Conservation (phyloP, 2,113 vertebrate genomes). For the Nyctereutes procyonoides region DNA sequence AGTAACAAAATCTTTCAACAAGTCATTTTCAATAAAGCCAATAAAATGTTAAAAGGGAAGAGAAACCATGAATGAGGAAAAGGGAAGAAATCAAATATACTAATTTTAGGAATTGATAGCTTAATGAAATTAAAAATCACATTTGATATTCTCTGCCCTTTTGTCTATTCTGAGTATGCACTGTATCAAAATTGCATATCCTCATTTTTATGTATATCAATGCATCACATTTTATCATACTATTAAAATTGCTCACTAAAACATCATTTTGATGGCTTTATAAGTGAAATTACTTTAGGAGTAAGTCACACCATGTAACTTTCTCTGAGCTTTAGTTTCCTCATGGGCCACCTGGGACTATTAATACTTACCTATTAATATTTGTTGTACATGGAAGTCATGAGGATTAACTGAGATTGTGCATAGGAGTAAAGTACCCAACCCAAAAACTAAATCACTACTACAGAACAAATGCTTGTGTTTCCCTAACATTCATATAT, state of each 20-base stretch:
- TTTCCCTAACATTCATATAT: neutral
- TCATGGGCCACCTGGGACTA: neutral
- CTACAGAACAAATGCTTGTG: neutral
- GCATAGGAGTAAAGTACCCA: neutral
- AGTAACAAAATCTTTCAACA: neutral
- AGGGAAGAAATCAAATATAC: neutral
- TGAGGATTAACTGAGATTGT: neutral
- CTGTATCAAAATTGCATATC: neutral
- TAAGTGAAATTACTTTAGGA: neutral
- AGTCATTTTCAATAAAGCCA: neutral
- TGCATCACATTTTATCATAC: neutral
- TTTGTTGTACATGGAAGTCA: neutral
- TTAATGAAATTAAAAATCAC: neutral
- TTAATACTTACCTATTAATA: neutral
- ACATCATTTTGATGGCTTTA: neutral
- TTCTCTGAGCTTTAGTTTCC: neutral
- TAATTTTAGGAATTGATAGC: neutral
- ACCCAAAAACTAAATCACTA: neutral
- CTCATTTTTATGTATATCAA: neutral
- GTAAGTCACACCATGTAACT: neutral
- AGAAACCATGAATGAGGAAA: neutral
- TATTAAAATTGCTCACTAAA: neutral
- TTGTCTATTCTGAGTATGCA: neutral
- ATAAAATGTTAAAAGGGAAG: neutral
- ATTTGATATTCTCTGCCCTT: neutral